These are phyloP conservation scores for Hydrotaea cyrtoneurina DNA, from an alignment of 2,888 invertebrate species.

Conservation along the genomic window DNA sequence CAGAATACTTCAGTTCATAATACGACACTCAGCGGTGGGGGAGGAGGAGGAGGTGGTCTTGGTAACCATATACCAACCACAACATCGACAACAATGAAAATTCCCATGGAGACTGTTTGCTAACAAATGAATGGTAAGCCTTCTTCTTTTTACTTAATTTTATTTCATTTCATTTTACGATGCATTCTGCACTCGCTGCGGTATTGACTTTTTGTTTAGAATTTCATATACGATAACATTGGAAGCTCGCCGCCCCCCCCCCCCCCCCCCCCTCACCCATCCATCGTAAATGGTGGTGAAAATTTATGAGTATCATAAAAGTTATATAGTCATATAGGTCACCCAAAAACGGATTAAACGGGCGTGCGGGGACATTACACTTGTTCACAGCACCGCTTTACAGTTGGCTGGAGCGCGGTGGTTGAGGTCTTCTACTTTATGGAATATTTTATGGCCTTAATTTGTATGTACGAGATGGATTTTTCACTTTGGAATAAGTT, in stretches of 20 bases:
- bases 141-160: slow-evolving; percentile 8
- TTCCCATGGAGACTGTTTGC: slow-evolving; percentile 85
- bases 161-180: slow-evolving; percentile 24
- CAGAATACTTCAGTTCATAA: slow-evolving; percentile 74
- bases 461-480: neutral
- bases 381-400: neutral
- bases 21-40: slow-evolving; percentile 58
- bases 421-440: neutral
- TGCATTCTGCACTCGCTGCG: slow-evolving; percentile 2
- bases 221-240: neutral
- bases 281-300: too few relatives aligned
- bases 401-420: neutral
- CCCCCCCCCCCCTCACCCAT: too few relatives aligned
- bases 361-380: slow-evolving; percentile 8
- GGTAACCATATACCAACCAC: slow-evolving; percentile 38
- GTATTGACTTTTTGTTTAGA: neutral
- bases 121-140: slow-evolving; percentile 77
- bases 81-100: slow-evolving; percentile 76
- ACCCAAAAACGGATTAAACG: neutral
- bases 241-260: neutral
- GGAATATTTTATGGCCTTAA: slow-evolving; percentile 20
- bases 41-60: slow-evolving; percentile 9
- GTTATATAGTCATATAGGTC: slow-evolving; percentile 30
- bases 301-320: slow-evolving; percentile 10
- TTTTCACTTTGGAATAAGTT: neutral